These are phyloP conservation scores for Homalodisca vitripennis DNA, from an alignment of 1,140 invertebrate genomes.

Conservation along the genomic window DNA sequence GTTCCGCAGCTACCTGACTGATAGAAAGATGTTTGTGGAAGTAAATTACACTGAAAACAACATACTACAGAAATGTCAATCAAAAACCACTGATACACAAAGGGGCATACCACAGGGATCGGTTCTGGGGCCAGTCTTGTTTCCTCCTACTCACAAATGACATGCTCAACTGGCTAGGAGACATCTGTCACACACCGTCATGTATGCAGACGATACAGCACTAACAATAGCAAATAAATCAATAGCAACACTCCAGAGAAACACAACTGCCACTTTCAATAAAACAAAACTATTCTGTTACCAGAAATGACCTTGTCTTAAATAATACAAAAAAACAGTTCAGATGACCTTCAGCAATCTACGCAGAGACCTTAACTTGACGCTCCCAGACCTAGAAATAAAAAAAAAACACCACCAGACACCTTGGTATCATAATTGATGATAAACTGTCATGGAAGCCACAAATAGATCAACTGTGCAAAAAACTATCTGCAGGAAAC, in stretches of 20 bases:
- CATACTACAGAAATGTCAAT: background rate
- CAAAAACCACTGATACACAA: background rate
- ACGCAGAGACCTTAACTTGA: too few relatives aligned
- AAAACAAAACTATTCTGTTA: background rate
- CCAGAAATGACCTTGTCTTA: background rate
- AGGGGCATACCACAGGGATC: background rate
- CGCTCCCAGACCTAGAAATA: too few relatives aligned
- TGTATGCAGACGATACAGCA: background rate
- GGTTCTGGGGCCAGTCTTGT: background rate
- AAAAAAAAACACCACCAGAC: too few relatives aligned
- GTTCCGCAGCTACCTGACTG: background rate
- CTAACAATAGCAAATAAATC: background rate
- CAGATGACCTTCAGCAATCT: too few relatives aligned
- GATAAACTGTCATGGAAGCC: too few relatives aligned
- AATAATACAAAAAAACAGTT: too few relatives aligned
- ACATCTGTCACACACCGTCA: background rate
- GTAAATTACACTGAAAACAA: background rate
- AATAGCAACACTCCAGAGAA: background rate
- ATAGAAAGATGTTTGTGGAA: background rate
- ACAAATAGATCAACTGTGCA: too few relatives aligned
- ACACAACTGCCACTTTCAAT: background rate
- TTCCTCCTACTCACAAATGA: background rate
- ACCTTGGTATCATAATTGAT: too few relatives aligned
- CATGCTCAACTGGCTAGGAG: background rate
- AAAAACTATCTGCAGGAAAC: too few relatives aligned